phyloP scores from a whole-genome alignment of 92 coral and sea anemone species.

The Parazoanthus darwini region DNA sequence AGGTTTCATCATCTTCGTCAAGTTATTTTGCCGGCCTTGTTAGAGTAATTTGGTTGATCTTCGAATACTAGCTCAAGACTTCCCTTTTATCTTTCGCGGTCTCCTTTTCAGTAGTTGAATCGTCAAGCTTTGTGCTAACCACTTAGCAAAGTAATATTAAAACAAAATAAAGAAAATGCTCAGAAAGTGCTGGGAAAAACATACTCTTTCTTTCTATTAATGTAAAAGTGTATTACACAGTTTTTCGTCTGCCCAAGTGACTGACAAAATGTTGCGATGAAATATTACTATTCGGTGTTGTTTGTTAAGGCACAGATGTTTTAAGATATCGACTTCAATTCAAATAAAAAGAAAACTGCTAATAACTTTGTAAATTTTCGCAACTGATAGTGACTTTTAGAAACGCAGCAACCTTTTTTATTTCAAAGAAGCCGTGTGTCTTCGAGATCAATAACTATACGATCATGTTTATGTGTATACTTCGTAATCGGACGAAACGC shows the following conservation, averaged over 20 bases:
- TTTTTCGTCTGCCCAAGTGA: background rate
- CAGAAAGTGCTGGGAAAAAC: background rate
- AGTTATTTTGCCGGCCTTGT: slow-evolving; percentile 89
- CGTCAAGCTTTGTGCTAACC: background rate
- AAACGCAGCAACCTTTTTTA: background rate
- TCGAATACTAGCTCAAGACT: background rate
- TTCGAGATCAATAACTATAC: background rate
- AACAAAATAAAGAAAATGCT: background rate
- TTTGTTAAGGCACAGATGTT: background rate
- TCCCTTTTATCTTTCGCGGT: slow-evolving; percentile 32
- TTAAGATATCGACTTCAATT: background rate
- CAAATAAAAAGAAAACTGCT: background rate
- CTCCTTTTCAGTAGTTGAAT: background rate
- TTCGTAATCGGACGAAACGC: too few species aligned
- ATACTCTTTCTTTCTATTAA: background rate
- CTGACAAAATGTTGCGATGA: background rate
- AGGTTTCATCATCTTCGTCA: slow-evolving; percentile 70
- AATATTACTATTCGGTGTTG: background rate
- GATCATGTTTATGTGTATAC: too few species aligned
- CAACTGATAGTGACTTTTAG: background rate
- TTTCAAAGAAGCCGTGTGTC: background rate
- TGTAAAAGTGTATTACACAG: background rate
- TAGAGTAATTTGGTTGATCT: slow-evolving; percentile 50
- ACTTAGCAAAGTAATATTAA: background rate
- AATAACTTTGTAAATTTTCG: background rate